These are phyloP conservation scores for Ctenoplectra terminalis DNA, from an alignment of 1,140 invertebrate species.

Conservation along the genomic window DNA sequence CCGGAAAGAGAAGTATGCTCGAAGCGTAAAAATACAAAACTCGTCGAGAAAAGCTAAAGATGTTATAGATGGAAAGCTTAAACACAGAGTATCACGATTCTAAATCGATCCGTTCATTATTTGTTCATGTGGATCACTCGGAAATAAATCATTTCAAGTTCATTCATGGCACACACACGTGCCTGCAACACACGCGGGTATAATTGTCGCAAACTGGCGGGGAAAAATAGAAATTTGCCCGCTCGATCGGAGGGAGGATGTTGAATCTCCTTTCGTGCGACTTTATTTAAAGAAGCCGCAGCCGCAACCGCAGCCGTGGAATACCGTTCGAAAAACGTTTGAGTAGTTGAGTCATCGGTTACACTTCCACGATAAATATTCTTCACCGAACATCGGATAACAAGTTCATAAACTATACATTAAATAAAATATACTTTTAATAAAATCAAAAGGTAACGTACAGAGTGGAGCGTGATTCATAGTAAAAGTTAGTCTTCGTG, in stretches of 20 bases:
- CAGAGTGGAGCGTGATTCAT: too few species aligned
- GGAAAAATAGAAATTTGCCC: neutral
- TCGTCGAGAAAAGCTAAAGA: neutral
- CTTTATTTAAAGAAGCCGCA: slow-evolving; percentile 8
- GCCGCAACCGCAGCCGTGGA: too few species aligned
- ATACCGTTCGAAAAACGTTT: neutral
- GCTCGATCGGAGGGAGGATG: neutral
- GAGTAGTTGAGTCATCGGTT: neutral
- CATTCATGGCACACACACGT: neutral
- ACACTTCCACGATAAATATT: neutral
- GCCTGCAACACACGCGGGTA: too few species aligned
- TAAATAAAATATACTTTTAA: too few species aligned
- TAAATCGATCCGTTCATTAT: neutral
- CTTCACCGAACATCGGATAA: neutral
- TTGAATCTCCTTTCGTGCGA: neutral
- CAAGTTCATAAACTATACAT: too few species aligned
- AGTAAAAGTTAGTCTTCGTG: too few species aligned
- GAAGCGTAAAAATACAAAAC: neutral
- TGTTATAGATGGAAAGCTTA: neutral
- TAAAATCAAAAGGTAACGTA: too few species aligned
- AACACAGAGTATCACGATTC: neutral
- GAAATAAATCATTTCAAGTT: slow-evolving; percentile 14
- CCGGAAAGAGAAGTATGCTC: neutral
- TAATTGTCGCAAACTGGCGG: neutral
- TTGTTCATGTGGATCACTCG: neutral